These are phyloP conservation scores for Phenganax subtilis DNA, from an alignment of 92 coral and sea anemone species.

Conservation along the genomic window DNA sequence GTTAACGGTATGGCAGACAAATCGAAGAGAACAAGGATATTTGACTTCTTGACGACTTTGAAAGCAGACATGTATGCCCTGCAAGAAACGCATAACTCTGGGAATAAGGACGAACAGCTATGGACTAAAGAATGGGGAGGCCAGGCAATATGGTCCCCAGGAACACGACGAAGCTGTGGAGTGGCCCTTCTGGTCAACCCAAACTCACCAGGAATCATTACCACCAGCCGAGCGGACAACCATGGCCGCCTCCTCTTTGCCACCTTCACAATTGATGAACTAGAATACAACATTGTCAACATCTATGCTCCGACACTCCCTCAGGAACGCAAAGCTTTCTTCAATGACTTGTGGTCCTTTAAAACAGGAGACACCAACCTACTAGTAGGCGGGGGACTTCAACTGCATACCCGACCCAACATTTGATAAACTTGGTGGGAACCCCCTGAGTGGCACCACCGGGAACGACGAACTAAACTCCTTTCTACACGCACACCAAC, in stretches of 20 bases:
- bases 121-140: slow-evolving; percentile 47
- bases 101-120: background rate
- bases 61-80: background rate
- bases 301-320: background rate
- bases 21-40: background rate
- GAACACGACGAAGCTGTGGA: slow-evolving; percentile 32
- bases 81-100: slow-evolving; percentile 51
- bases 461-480: background rate
- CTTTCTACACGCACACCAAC: background rate
- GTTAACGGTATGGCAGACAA: slow-evolving; percentile 1
- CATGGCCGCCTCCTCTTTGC: background rate
- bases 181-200: slow-evolving; percentile 26
- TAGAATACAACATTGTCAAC: background rate
- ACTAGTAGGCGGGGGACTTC: background rate
- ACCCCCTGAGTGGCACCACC: background rate
- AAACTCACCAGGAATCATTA: background rate
- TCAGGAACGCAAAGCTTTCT: background rate
- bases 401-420: background rate
- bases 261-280: too few relatives aligned
- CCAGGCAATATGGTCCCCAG: slow-evolving; percentile 9
- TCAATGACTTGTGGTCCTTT: background rate
- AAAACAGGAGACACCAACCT: background rate
- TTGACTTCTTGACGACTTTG: background rate
- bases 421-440: slow-evolving; percentile 36
- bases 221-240: slow-evolving; percentile 1